phyloP scores from a whole-genome alignment of 2,888 invertebrate species.

The Cremastinae sp. region DNA sequence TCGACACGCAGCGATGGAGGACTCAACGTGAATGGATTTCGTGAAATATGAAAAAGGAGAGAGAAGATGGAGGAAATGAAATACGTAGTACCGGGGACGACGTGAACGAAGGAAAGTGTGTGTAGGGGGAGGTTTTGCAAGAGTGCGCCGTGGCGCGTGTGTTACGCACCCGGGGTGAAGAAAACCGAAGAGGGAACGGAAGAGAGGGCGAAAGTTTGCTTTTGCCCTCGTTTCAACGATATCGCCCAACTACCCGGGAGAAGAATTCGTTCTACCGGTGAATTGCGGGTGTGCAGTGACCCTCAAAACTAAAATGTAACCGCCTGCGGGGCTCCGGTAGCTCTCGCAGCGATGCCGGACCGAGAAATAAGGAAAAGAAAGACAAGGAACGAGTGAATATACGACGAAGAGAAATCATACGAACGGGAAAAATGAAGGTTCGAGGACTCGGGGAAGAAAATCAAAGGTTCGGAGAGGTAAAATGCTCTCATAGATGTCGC shows the following conservation, averaged over 20 bases:
- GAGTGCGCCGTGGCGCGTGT: slow-evolving; percentile 5
- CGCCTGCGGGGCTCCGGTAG: slow-evolving; percentile 53
- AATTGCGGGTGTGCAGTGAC: slow-evolving; percentile 72
- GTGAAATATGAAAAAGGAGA: slow-evolving; percentile 32
- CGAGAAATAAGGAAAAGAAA: slow-evolving; percentile 19
- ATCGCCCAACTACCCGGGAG: slow-evolving; percentile 32
- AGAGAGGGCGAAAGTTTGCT: slow-evolving; percentile 51
- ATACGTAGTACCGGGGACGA: slow-evolving; percentile 7
- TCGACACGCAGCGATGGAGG: background rate
- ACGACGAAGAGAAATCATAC: slow-evolving; percentile 31
- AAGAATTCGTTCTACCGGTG: slow-evolving; percentile 60
- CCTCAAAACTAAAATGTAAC: slow-evolving; percentile 70
- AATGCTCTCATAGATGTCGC: slow-evolving; percentile 45
- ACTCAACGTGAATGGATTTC: slow-evolving; percentile 47
- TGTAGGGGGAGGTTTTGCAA: background rate
- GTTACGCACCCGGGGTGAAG: slow-evolving; percentile 28
- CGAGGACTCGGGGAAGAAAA: slow-evolving; percentile 35
- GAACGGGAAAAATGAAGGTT: slow-evolving; percentile 18
- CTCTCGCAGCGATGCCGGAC: slow-evolving; percentile 35
- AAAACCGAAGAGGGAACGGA: slow-evolving; percentile 39
- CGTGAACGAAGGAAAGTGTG: background rate
- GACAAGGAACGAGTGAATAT: slow-evolving; percentile 29
- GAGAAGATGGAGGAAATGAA: slow-evolving; percentile 16
- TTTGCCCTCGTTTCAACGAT: slow-evolving; percentile 41
- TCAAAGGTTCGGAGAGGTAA: slow-evolving; percentile 56